These are phyloP conservation scores for Apodemus agrarius DNA, from an alignment of 2,797 vertebrate species.

Conservation along the genomic window DNA sequence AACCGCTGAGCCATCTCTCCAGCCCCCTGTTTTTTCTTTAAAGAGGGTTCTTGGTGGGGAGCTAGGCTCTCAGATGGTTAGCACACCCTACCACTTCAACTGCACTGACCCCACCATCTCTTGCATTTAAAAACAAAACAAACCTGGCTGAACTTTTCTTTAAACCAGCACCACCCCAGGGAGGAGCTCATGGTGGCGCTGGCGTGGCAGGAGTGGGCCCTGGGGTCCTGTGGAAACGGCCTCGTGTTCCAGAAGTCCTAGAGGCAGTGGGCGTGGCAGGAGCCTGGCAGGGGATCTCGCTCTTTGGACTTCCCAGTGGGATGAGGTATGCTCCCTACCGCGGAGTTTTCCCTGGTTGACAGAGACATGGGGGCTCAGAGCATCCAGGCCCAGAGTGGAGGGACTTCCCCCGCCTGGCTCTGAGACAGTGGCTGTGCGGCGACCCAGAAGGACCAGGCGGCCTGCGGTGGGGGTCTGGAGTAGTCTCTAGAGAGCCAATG, in stretches of 20 bases:
- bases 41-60: background rate
- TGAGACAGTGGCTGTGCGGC: background rate
- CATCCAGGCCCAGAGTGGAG: background rate
- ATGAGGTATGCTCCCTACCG: too few relatives aligned
- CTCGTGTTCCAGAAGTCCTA: background rate
- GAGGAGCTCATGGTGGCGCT: background rate
- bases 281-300: background rate
- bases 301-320: background rate
- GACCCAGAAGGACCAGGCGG: background rate
- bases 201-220: background rate
- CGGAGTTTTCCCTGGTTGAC: background rate
- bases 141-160: background rate
- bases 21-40: background rate
- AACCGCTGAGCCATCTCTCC: too few relatives aligned
- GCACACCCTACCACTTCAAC: background rate
- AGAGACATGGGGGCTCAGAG: background rate
- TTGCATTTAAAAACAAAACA: background rate
- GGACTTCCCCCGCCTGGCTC: background rate
- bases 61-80: background rate
- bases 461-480: background rate
- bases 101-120: background rate
- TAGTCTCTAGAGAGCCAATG: background rate
- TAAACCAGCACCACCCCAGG: background rate
- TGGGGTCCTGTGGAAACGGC: background rate
- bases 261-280: background rate